Evolutionary conservation across 2,113 vertebrate species (phyloP).

Genomic region (Monopterus albus): DNA sequence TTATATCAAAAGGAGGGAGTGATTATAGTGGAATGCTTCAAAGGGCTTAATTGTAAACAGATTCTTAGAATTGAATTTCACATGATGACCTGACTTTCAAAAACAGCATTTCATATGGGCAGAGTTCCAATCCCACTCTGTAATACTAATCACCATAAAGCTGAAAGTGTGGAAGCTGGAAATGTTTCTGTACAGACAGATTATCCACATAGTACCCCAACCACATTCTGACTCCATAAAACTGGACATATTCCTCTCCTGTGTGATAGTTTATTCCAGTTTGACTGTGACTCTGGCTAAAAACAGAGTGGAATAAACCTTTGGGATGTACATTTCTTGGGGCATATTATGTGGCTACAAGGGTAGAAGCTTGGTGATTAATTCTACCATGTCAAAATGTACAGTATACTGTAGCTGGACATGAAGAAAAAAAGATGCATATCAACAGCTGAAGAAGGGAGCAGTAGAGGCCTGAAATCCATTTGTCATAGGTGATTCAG

Average conservation of each 20-base stretch:
- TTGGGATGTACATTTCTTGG: constrained; percentile 43
- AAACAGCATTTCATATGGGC: constrained; percentile 42
- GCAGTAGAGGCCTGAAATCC: constrained; percentile 25
- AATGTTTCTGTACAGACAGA: constrained; percentile 71
- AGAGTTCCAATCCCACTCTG: constrained; percentile 50
- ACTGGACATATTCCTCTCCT: constrained; percentile 65
- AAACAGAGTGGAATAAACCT: constrained; percentile 54
- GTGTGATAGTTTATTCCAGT: constrained; percentile 69
- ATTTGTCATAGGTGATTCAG: constrained; percentile 44
- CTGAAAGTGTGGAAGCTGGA: constrained; percentile 78
- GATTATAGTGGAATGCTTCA: constrained; percentile 67
- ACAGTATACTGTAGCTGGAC: constrained; percentile 22
- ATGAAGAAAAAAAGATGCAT: constrained; percentile 1
- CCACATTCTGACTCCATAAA: constrained; percentile 71
- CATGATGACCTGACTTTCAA: constrained; percentile 51
- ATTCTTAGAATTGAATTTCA: constrained; percentile 58
- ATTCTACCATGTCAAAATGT: constrained; percentile 31
- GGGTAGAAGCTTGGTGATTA: constrained; percentile 18
- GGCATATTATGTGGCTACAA: constrained; percentile 28
- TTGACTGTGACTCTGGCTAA: constrained; percentile 70
- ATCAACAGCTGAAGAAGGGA: constrained; percentile 39
- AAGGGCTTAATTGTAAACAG: constrained; percentile 67
- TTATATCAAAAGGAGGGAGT: constrained; percentile 56
- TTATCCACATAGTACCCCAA: constrained; percentile 76
- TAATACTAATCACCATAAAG: constrained; percentile 58